Base-by-base conservation (phyloP, 2,888 invertebrate genomes). In the Eudemis profundana region DNA sequence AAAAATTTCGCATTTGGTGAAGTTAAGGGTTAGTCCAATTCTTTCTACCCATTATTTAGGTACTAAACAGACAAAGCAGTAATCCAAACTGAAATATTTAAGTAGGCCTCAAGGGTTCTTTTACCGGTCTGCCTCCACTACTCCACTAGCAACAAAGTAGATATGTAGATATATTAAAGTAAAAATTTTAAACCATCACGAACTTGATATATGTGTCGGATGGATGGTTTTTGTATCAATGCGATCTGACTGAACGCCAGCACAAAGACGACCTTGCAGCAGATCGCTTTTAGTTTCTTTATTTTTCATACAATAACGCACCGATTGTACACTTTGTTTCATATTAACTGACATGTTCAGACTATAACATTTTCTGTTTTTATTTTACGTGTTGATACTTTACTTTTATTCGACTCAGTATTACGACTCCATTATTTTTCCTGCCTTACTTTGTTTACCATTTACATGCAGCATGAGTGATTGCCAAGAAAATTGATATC, bases 251-350 rank as follows among this genome's bases (percentile, higher is more conserved):
- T 14, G 47, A 44, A 70, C 74, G 70, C 72, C 74, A 70, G 71
- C 76, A 84, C 83, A 85, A 85, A 83, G 79, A 71, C 79, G 83
- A 81, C 83, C 84, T 83, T 79, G 82, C 71, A 70, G 72, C 70
- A 71, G 77, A 81, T 79, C 77, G 75, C 75, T 79, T 84, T 84
- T 76, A 71, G 78, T 82, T 78, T 77, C 69, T 83, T 82, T 83
- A 79, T 80, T 79, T 78, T 12, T 50, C 1, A 19, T 33, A 5
- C 15, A 50, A 15, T 12, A 33, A 17, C 10, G 15, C 1, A 19
- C 21, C 3, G 12, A 53, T n/a, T 47, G 23, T n/a, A 29, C 29
- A 27, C 23, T 17, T 10, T 29, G n/a, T 36, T 51, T 17, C 1
- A 19, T 36, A 19, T 17, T 12, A 19, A 12, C 36, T 29, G 29